phyloP scores from a whole-genome alignment of 2,113 vertebrate species.

The Hippolais icterina region DNA sequence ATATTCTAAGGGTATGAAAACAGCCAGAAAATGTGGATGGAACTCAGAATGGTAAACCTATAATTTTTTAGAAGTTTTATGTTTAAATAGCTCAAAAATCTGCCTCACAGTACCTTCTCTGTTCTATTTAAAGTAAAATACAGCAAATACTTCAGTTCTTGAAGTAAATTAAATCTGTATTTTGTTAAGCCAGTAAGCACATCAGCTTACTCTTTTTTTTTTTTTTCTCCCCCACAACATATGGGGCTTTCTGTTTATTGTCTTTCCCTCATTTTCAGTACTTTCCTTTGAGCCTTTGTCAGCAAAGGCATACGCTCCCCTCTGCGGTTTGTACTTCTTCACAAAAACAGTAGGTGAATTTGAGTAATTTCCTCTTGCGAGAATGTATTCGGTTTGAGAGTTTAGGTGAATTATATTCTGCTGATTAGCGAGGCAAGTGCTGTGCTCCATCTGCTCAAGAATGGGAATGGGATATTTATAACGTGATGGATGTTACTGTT shows the following conservation, averaged over 20 bases:
- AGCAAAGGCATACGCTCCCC: slow-evolving; percentile 2
- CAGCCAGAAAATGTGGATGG: neutral
- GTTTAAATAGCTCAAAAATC: neutral
- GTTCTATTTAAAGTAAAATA: neutral
- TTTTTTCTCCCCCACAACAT: neutral
- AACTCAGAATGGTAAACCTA: neutral
- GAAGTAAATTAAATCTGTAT: neutral
- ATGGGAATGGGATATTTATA: slow-evolving; percentile 55
- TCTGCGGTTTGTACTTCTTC: neutral
- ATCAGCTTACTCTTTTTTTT: neutral
- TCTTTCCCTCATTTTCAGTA: neutral
- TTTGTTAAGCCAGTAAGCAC: neutral
- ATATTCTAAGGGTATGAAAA: neutral
- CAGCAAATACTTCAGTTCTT: neutral
- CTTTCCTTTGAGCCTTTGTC: slow-evolving; percentile 45
- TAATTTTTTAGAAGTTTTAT: neutral
- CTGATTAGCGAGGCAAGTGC: slow-evolving; percentile 60
- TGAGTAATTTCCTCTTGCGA: slow-evolving; percentile 42
- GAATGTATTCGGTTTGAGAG: slow-evolving; percentile 14
- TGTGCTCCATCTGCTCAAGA: slow-evolving; percentile 58
- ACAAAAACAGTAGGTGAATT: slow-evolving; percentile 14
- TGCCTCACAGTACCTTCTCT: neutral
- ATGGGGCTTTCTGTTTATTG: slow-evolving; percentile 48
- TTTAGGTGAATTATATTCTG: slow-evolving; percentile 61
- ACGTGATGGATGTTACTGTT: slow-evolving; percentile 47